phyloP scores from a whole-genome alignment of 2,888 invertebrate genomes.

The Luperina nickerlii region DNA sequence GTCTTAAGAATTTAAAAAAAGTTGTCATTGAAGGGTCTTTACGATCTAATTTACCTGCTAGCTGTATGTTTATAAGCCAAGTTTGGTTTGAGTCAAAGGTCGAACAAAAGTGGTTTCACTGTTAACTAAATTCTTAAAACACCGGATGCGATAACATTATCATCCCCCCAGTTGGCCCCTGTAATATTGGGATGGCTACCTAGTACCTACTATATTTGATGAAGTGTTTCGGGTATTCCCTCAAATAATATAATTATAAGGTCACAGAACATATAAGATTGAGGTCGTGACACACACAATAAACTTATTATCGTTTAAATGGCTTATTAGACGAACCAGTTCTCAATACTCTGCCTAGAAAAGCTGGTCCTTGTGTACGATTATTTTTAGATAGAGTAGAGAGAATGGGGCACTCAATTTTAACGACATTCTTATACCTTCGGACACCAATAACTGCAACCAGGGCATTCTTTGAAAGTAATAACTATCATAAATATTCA shows the following conservation, averaged over 20 bases:
- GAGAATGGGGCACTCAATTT: background rate
- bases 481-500: constrained; percentile 5
- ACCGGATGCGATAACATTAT: background rate
- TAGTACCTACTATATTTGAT: background rate
- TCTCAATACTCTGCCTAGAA: background rate
- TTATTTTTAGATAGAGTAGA: background rate
- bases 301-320: background rate
- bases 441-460: background rate
- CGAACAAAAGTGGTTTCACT: background rate
- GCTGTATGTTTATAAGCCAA: background rate
- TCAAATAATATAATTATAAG: background rate
- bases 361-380: background rate
- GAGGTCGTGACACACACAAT: background rate
- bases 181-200: background rate
- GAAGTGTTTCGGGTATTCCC: constrained; percentile 26
- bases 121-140: background rate
- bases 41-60: background rate
- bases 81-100: background rate
- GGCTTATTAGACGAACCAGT: background rate
- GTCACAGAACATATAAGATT: background rate
- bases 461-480: background rate
- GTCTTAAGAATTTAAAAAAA: constrained; percentile 13
- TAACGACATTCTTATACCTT: background rate
- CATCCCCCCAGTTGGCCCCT: background rate
- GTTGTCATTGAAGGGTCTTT: background rate